Evolutionary conservation across 2,797 vertebrate genomes (phyloP).

Genomic region (Chelmon rostratus): DNA sequence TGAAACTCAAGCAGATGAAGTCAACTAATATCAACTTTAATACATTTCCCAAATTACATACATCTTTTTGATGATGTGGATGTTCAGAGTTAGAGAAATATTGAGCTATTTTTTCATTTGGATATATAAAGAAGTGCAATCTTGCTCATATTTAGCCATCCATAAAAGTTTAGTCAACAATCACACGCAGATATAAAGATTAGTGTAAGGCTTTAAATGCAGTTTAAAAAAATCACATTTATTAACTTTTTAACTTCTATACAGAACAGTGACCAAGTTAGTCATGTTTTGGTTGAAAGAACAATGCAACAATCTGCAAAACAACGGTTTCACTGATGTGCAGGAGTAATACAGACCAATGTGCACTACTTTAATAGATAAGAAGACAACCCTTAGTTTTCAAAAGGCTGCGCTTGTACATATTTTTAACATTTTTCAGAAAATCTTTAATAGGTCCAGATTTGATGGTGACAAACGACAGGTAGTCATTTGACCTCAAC

Average conservation of each 20-base stretch:
- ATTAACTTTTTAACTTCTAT: too few species aligned
- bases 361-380: not conserved
- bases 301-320: not conserved
- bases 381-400: not conserved
- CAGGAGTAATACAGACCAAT: not conserved
- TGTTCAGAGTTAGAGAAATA: not conserved
- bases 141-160: conserved; percentile 7
- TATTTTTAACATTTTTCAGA: not conserved
- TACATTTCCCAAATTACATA: conserved; percentile 17
- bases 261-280: not conserved
- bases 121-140: not conserved
- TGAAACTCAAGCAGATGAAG: not conserved
- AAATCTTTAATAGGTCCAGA: not conserved
- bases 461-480: not conserved
- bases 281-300: conserved; percentile 19
- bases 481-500: not conserved
- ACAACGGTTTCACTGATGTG: not conserved
- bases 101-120: not conserved
- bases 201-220: conserved; percentile 20
- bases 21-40: conserved; percentile 26
- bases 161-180: not conserved
- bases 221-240: not conserved
- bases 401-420: not conserved
- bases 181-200: not conserved
- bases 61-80: not conserved